Evolutionary conservation across 2,797 vertebrate species (phyloP).

Genomic region (Gymnothorax reevesii): DNA sequence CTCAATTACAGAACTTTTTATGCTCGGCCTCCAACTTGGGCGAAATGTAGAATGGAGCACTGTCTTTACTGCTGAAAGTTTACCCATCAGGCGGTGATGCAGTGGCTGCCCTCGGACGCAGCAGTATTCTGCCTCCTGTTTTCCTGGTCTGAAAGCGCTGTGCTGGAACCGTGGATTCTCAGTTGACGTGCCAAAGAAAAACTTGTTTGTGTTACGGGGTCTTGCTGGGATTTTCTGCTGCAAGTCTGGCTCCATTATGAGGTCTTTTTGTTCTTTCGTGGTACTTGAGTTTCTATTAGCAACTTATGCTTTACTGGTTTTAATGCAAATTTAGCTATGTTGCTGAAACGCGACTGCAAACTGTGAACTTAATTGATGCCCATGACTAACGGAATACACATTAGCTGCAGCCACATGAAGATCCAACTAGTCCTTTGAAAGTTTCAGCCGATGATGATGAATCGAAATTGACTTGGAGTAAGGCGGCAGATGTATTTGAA

Average conservation of each 20-base stretch:
- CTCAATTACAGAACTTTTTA: not conserved
- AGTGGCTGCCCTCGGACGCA: not conserved
- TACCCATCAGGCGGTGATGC: not conserved
- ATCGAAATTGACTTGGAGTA: not conserved
- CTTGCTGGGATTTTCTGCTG: not conserved
- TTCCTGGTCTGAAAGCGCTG: not conserved
- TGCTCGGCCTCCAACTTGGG: not conserved
- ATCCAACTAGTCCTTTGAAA: not conserved
- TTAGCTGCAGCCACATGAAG: not conserved
- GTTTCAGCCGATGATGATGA: too few relatives aligned
- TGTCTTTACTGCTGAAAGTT: not conserved
- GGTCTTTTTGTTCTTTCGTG: too few relatives aligned
- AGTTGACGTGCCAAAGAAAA: not conserved
- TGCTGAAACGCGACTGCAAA: not conserved
- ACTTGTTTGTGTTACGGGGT: too few relatives aligned
- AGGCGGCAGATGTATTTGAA: too few relatives aligned
- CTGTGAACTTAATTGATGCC: not conserved
- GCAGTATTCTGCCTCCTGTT: not conserved
- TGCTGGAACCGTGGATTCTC: too few relatives aligned
- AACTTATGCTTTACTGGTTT: not conserved
- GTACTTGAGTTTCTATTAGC: too few relatives aligned
- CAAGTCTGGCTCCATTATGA: not conserved
- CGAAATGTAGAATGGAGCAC: not conserved
- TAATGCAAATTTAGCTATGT: too few relatives aligned
- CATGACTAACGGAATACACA: not conserved